Evolutionary conservation across 2,888 invertebrate genomes (phyloP).

Genomic region (Yponomeuta cagnagella): DNA sequence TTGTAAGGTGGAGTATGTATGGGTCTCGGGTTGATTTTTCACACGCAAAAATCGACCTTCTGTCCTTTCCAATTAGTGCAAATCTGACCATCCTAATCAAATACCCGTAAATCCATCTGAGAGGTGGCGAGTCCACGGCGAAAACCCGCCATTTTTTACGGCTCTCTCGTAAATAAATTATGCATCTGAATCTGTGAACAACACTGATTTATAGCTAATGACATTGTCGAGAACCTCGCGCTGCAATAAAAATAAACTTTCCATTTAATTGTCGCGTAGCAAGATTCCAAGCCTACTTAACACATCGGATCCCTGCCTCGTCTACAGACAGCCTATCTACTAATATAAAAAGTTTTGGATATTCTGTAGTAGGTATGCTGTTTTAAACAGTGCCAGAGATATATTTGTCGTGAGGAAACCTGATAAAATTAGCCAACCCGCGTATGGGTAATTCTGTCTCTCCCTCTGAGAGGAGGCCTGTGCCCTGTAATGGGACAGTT

Average conservation of each 20-base stretch:
- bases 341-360: background rate
- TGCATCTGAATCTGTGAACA: slow-evolving; percentile 1
- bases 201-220: slow-evolving; percentile 1
- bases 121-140: background rate
- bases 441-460: too few relatives aligned
- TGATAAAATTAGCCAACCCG: too few relatives aligned
- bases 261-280: slow-evolving; percentile 1
- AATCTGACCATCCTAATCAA: background rate
- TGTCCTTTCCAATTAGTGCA: background rate
- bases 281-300: slow-evolving; percentile 4
- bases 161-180: slow-evolving; percentile 1
- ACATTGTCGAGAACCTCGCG: slow-evolving; percentile 3
- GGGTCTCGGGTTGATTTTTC: too few relatives aligned
- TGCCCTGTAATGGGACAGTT: too few relatives aligned
- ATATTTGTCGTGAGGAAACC: too few relatives aligned
- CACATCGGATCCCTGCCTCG: background rate
- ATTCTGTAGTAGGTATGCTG: background rate
- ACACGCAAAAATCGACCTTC: background rate
- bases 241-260: background rate
- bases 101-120: background rate
- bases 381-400: background rate
- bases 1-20: too few relatives aligned
- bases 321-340: background rate
- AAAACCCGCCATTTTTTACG: background rate
- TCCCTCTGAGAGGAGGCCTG: too few relatives aligned